A percentile compares a stretch with the other conserved stretches of the same genome.
Evolutionary conservation across 2,113 vertebrate genomes (phyloP).

Genomic region (Speoplatyrhinus poulsoni): DNA sequence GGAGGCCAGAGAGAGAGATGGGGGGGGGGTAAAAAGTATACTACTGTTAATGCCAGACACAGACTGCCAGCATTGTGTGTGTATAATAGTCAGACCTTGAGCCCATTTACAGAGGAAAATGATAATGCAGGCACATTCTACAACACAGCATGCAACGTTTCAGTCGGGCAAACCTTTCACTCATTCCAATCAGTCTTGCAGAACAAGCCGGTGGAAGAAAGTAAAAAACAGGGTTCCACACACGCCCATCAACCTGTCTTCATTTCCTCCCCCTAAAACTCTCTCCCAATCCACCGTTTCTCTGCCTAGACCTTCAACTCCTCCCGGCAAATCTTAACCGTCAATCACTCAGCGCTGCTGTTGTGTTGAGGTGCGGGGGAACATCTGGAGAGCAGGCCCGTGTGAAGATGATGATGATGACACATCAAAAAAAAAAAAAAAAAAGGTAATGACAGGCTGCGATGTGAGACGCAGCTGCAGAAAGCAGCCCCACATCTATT

Average conservation of each 20-base stretch:
- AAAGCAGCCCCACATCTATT: slow-evolving; percentile 32
- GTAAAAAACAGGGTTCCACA: not conserved
- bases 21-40: not conserved
- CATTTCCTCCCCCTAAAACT: slow-evolving; percentile 23
- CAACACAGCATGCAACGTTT: not conserved
- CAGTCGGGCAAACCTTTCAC: not conserved
- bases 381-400: slow-evolving; percentile 62
- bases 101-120: slow-evolving; percentile 3
- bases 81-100: not conserved
- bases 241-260: slow-evolving; percentile 21
- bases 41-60: not conserved
- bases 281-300: slow-evolving; percentile 28
- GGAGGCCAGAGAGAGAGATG: too few relatives aligned
- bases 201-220: not conserved
- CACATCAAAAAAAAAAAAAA: slow-evolving; percentile 56
- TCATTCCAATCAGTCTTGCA: not conserved
- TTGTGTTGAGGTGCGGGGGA: slow-evolving; percentile 38
- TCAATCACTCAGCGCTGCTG: slow-evolving; percentile 42
- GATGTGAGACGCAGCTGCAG: slow-evolving; percentile 61
- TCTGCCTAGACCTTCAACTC: slow-evolving; percentile 28
- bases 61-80: not conserved
- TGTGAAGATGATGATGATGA: slow-evolving; percentile 43
- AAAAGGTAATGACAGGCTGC: slow-evolving; percentile 64
- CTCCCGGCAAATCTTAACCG: slow-evolving; percentile 27
- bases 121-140: slow-evolving; percentile 6